Evolutionary conservation across 2,888 invertebrate species (phyloP).

Genomic region (Pristionchus arcanus): DNA sequence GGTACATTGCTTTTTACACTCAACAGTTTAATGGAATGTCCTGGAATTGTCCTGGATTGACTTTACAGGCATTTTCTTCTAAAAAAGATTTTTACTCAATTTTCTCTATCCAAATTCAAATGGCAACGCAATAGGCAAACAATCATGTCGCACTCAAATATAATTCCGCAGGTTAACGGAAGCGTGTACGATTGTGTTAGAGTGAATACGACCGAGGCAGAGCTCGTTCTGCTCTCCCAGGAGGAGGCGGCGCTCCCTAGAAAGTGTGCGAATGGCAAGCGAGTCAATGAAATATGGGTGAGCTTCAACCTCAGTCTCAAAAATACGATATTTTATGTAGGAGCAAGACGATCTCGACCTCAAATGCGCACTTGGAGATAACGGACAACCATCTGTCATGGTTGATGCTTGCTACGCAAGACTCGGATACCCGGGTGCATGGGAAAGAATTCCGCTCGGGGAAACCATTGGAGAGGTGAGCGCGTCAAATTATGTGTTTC

Average conservation of each 20-base stretch:
- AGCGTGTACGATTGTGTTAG: background rate
- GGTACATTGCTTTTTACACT: background rate
- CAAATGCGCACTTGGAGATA: background rate
- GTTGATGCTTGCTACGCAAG: background rate
- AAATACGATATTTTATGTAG: too few species aligned
- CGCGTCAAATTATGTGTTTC: background rate
- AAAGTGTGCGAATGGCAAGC: background rate
- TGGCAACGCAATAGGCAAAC: too few species aligned
- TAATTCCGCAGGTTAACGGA: background rate
- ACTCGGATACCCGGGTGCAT: background rate
- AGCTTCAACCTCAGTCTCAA: too few species aligned
- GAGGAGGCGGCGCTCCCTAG: background rate
- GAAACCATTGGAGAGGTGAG: background rate
- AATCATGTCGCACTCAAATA: too few species aligned
- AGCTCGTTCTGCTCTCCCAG: background rate
- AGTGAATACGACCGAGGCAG: background rate
- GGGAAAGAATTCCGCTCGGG: background rate
- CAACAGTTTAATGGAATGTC: too few species aligned
- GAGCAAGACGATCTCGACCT: background rate
- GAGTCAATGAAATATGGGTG: background rate
- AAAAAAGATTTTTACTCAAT: too few species aligned
- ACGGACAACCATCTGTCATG: background rate
- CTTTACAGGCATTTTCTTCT: too few species aligned
- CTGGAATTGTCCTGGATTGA: too few species aligned
- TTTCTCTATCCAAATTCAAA: too few species aligned